Evolutionary conservation across 1,140 invertebrate species (phyloP).

Genomic region (Listronotus oregonensis): DNA sequence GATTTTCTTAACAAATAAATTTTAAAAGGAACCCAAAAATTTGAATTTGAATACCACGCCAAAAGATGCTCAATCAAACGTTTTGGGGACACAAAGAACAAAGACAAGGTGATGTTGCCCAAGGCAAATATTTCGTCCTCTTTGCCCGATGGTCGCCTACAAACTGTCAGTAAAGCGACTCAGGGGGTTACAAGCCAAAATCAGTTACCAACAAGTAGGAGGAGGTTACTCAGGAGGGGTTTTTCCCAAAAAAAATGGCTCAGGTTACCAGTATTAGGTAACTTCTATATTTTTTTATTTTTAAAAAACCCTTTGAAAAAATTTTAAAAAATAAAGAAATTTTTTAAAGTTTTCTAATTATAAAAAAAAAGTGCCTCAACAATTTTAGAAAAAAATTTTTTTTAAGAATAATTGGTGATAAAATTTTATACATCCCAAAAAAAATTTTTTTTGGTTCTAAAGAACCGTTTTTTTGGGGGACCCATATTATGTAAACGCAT

Average conservation of each 20-base stretch:
- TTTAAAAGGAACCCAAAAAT: conserved; percentile 65
- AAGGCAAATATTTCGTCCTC: conserved; percentile 74
- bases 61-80: conserved; percentile 70
- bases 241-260: conserved; percentile 41
- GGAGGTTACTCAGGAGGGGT: conserved; percentile 57
- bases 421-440: too few species aligned
- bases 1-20: conserved; percentile 15
- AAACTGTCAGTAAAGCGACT: conserved; percentile 80
- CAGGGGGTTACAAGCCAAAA: conserved; percentile 76
- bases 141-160: conserved; percentile 77
- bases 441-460: too few species aligned
- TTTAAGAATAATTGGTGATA: too few species aligned
- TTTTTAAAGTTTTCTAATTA: too few species aligned
- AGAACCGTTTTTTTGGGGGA: too few species aligned
- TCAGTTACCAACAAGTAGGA: conserved; percentile 70
- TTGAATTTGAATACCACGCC: conserved; percentile 75
- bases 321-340: too few species aligned
- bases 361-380: too few species aligned
- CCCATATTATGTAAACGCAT: too few species aligned
- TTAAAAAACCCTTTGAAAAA: too few species aligned
- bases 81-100: conserved; percentile 75
- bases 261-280: conserved; percentile 42
- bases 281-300: too few species aligned
- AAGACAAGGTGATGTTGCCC: conserved; percentile 67
- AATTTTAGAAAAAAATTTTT: too few species aligned